These are phyloP conservation scores for Pyrgilauda ruficollis DNA, from an alignment of 2,113 vertebrate genomes.

Conservation along the genomic window DNA sequence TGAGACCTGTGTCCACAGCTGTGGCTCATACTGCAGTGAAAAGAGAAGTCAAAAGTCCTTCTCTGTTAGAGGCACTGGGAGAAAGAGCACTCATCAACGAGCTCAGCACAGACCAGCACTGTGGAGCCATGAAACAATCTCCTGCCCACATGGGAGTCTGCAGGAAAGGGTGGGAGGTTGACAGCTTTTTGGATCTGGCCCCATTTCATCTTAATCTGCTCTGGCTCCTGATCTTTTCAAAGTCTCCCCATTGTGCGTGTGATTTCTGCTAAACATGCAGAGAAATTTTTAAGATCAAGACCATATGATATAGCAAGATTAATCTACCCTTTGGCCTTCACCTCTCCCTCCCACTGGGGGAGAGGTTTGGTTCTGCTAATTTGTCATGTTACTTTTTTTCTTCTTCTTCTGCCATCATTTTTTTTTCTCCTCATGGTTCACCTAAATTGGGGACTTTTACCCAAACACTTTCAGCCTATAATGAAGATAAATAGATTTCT, in stretches of 20 bases:
- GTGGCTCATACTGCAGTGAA: neutral
- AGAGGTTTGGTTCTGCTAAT: conserved; percentile 62
- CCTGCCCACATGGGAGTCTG: conserved; percentile 57
- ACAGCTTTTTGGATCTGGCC: conserved; percentile 57
- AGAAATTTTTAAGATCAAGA: conserved; percentile 61
- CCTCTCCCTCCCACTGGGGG: conserved; percentile 54
- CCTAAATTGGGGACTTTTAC: conserved; percentile 47
- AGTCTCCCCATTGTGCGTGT: conserved; percentile 45
- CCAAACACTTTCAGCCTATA: conserved; percentile 29
- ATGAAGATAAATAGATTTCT: conserved; percentile 64
- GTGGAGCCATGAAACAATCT: conserved; percentile 43
- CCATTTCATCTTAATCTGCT: conserved; percentile 57
- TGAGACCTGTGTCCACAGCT: conserved; percentile 1
- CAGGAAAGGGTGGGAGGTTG: conserved; percentile 61
- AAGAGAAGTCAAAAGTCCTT: neutral
- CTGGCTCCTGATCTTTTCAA: conserved; percentile 50
- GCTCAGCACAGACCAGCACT: neutral
- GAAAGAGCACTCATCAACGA: neutral
- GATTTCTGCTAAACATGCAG: conserved; percentile 53
- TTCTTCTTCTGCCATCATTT: neutral
- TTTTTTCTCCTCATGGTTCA: conserved; percentile 50
- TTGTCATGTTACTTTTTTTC: conserved; percentile 55
- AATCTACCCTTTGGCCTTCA: conserved; percentile 67
- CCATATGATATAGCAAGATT: conserved; percentile 68
- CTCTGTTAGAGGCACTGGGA: neutral